These are phyloP conservation scores for Leptopilina syphax DNA, from an alignment of 2,888 invertebrate genomes.

Conservation along the genomic window DNA sequence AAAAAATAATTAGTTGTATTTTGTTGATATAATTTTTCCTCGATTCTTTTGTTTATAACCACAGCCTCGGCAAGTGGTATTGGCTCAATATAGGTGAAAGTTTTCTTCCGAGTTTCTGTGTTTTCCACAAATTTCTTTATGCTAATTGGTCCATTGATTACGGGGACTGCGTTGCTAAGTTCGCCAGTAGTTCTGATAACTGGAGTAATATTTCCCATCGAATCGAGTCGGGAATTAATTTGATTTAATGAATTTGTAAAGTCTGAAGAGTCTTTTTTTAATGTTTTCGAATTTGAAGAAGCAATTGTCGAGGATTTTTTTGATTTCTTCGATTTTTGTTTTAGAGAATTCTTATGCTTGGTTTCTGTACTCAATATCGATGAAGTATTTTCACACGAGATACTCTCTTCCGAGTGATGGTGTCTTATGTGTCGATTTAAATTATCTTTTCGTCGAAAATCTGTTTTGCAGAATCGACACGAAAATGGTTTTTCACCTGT, in stretches of 20 bases:
- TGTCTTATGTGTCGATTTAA: constrained; percentile 86
- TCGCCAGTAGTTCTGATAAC: constrained; percentile 70
- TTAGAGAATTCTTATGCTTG: constrained; percentile 41
- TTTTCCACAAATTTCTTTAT: constrained; percentile 58
- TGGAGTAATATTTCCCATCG: constrained; percentile 68
- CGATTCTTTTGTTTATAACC: constrained; percentile 71
- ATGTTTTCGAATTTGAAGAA: constrained; percentile 49
- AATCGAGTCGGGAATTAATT: constrained; percentile 67
- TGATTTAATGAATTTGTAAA: constrained; percentile 63
- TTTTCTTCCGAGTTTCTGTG: constrained; percentile 64
- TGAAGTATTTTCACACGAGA: constrained; percentile 12
- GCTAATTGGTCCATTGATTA: constrained; percentile 78
- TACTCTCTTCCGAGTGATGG: constrained; percentile 81
- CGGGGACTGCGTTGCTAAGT: constrained; percentile 74
- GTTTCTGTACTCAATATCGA: constrained; percentile 27
- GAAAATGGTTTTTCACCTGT: constrained; percentile 84
- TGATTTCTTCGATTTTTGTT: constrained; percentile 57
- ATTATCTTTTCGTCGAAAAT: constrained; percentile 88
- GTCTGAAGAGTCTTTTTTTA: constrained; percentile 53
- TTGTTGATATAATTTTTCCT: constrained; percentile 71
- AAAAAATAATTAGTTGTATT: constrained; percentile 65
- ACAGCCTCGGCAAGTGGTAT: constrained; percentile 71
- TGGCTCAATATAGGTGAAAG: constrained; percentile 69
- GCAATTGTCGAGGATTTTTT: not conserved
- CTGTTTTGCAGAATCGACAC: constrained; percentile 84